A percentile compares a stretch with the other conserved stretches of the same genome.
Conservation (phyloP, 2,797 vertebrate genomes). For the Siniperca scherzeri region DNA sequence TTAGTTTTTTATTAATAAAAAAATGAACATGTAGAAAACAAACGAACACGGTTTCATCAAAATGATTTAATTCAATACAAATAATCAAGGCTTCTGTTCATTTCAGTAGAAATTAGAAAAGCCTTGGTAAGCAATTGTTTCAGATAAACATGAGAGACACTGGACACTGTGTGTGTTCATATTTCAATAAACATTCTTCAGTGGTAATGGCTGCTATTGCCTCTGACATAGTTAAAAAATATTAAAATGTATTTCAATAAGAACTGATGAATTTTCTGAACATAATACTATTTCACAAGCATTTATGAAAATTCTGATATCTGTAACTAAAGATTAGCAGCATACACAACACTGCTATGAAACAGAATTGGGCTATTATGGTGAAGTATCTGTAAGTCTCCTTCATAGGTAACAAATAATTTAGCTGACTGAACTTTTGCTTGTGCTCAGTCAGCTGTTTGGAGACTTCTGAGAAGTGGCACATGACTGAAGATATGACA, state of each 20-base stretch:
- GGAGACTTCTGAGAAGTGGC: constrained; percentile 17
- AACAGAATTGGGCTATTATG: neutral
- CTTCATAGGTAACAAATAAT: constrained; percentile 51
- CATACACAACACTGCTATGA: neutral
- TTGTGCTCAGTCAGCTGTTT: constrained; percentile 42
- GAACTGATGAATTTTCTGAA: neutral
- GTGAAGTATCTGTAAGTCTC: neutral
- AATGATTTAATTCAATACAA: constrained; percentile 52
- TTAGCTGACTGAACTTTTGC: constrained; percentile 48
- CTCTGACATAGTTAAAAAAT: neutral
- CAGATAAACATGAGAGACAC: constrained; percentile 17
- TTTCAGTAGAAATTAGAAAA: constrained; percentile 33
- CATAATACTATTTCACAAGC: constrained; percentile 12
- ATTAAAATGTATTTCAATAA: constrained; percentile 10
- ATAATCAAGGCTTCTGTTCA: constrained; percentile 10
- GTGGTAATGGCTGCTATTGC: neutral
- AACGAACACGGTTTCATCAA: constrained; percentile 23
- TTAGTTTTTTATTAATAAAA: neutral
- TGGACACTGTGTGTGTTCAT: neutral
- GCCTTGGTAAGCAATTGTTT: neutral
- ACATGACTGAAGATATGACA: constrained; percentile 48
- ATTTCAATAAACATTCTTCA: neutral
- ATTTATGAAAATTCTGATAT: neutral
- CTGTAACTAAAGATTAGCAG: constrained; percentile 9
- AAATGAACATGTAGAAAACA: constrained; percentile 7